Conservation (phyloP, 2,797 vertebrate species). For the Gadopsis marmoratus region DNA sequence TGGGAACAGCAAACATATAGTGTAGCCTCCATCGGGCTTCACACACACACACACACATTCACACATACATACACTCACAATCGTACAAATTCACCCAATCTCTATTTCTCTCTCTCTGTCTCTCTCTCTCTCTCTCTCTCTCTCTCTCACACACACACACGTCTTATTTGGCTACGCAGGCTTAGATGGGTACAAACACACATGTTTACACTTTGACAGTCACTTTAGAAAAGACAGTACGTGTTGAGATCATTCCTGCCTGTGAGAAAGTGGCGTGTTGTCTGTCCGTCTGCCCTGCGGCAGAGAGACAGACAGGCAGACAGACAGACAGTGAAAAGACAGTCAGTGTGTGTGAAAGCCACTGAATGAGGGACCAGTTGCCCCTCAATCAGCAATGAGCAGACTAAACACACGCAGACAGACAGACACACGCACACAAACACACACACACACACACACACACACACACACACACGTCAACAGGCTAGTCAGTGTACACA, state of each 20-base stretch:
- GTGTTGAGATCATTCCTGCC: conserved; percentile 80
- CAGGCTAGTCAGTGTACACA: conserved; percentile 80
- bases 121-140: conserved; percentile 26
- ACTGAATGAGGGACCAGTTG: conserved; percentile 66
- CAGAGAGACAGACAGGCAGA: conserved; percentile 64
- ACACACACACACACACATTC: conserved; percentile 70
- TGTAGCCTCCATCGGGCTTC: conserved; percentile 80
- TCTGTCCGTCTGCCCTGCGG: conserved; percentile 63
- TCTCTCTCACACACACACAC: conserved; percentile 49
- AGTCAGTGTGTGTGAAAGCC: conserved; percentile 79
- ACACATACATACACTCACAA: conserved; percentile 42
- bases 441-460: conserved; percentile 47
- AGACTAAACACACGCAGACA: conserved; percentile 61
- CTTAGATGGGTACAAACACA: conserved; percentile 85
- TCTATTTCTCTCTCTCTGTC: conserved; percentile 2
- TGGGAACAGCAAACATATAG: conserved; percentile 87
- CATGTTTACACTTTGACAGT: conserved; percentile 76
- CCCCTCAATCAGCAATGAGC: conserved; percentile 77
- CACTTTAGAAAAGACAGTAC: conserved; percentile 85
- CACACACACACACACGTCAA: conserved; percentile 53
- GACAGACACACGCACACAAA: conserved; percentile 36
- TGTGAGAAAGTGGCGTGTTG: conserved; percentile 73
- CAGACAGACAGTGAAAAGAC: conserved; percentile 74
- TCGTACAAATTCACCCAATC: conserved; percentile 51
- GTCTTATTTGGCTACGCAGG: conserved; percentile 85